phyloP scores from a whole-genome alignment of 2,113 vertebrate species.

The Sialia sialis region DNA sequence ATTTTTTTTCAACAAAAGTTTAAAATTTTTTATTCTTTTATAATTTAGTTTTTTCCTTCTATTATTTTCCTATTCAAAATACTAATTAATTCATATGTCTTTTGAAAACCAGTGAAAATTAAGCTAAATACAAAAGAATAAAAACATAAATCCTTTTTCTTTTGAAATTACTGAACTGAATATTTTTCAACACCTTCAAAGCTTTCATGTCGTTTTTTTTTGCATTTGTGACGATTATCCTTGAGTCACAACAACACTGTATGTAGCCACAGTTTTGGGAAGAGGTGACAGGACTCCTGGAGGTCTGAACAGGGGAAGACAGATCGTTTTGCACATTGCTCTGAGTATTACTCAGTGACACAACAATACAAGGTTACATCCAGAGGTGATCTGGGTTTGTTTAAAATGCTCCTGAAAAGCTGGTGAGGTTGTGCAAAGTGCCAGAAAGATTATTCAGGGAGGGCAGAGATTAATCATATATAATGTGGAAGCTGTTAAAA shows the following conservation, averaged over 20 bases:
- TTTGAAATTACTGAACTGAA: background rate
- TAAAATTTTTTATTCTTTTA: background rate
- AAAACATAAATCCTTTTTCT: background rate
- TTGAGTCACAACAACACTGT: background rate
- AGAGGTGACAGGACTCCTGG: background rate
- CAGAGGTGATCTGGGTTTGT: background rate
- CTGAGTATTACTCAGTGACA: background rate
- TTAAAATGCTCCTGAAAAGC: background rate
- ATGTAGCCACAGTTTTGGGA: background rate
- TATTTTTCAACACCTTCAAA: background rate
- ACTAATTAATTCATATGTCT: background rate
- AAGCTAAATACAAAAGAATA: background rate
- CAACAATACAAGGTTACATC: accelerated
- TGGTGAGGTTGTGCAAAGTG: background rate
- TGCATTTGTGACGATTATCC: background rate
- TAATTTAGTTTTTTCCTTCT: background rate
- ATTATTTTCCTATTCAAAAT: background rate
- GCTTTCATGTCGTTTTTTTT: background rate
- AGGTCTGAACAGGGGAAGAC: background rate
- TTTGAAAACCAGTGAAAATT: background rate
- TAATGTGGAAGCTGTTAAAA: background rate
- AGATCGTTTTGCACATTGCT: background rate
- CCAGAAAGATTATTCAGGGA: background rate
- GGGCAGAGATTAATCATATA: background rate
- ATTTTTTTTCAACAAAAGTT: background rate